Evolutionary conservation across 2,888 invertebrate genomes (phyloP).

Genomic region (Drosophila tanythrix): DNA sequence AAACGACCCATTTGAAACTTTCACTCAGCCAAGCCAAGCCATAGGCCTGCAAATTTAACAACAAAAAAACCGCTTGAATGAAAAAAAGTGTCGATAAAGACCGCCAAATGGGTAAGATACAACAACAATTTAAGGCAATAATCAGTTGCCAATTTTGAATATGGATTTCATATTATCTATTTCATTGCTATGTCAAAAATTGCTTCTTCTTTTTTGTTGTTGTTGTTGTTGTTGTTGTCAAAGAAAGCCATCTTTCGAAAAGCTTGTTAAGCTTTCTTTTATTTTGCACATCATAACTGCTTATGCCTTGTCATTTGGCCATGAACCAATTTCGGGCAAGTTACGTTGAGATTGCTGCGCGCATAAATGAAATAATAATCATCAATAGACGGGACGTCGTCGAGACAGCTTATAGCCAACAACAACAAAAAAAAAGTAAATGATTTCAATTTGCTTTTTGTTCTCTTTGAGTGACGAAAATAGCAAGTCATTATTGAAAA

Average conservation of each 20-base stretch:
- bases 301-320: constrained; percentile 40
- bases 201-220: background rate
- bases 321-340: constrained; percentile 57
- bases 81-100: constrained; percentile 3
- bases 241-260: constrained; percentile 28
- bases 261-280: constrained; percentile 64
- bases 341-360: constrained; percentile 25
- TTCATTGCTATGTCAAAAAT: constrained; percentile 7
- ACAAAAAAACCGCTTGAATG: background rate
- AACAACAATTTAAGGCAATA: background rate
- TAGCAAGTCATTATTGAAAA: constrained; percentile 63
- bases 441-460: constrained; percentile 4
- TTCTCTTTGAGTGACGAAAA: constrained; percentile 22
- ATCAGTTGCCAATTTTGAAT: constrained; percentile 11
- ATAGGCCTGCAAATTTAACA: constrained; percentile 29
- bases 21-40: constrained; percentile 20
- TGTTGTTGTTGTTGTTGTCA: background rate
- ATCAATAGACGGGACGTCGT: constrained; percentile 20
- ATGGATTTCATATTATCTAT: constrained; percentile 21
- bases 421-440: background rate
- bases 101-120: background rate
- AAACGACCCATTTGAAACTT: constrained; percentile 20
- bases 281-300: constrained; percentile 22
- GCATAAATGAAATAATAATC: constrained; percentile 29
- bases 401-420: constrained; percentile 36